phyloP scores from a whole-genome alignment of 2,113 vertebrate genomes.

The Clinocottus analis region DNA sequence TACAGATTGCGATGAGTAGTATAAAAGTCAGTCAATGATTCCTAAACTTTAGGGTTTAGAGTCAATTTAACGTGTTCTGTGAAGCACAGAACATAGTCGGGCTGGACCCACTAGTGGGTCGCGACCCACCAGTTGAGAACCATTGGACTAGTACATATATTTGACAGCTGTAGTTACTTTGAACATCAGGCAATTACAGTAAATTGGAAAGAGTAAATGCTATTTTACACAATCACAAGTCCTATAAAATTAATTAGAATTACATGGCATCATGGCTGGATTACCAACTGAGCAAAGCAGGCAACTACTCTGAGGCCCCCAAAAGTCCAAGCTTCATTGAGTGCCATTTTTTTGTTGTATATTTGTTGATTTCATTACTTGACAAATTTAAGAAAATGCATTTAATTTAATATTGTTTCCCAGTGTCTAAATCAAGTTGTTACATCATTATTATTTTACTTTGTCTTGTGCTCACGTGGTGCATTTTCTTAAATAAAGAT shows the following conservation, averaged over 20 bases:
- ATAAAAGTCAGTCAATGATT: no score
- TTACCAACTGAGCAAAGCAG: background rate
- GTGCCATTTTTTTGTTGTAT: background rate
- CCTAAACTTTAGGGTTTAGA: no score
- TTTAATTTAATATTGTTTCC: background rate
- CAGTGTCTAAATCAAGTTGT: constrained; percentile 11
- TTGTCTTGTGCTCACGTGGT: background rate
- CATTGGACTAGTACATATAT: background rate
- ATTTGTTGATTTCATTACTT: background rate
- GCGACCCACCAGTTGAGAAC: no score
- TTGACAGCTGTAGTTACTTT: background rate
- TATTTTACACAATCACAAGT: background rate
- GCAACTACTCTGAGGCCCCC: background rate
- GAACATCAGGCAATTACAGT: background rate
- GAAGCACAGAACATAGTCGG: no score
- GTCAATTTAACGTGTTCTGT: no score
- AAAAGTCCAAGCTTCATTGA: background rate
- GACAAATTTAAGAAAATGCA: background rate
- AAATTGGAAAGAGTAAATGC: background rate
- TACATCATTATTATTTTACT: background rate
- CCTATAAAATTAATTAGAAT: background rate
- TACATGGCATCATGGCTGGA: background rate
- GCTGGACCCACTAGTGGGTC: no score
- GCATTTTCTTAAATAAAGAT: background rate
- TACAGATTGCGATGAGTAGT: no score